Evolutionary conservation across 2,797 vertebrate species (phyloP), one percentile per base, ranked within the genome.

Genomic region (Emys orbicularis): DNA sequence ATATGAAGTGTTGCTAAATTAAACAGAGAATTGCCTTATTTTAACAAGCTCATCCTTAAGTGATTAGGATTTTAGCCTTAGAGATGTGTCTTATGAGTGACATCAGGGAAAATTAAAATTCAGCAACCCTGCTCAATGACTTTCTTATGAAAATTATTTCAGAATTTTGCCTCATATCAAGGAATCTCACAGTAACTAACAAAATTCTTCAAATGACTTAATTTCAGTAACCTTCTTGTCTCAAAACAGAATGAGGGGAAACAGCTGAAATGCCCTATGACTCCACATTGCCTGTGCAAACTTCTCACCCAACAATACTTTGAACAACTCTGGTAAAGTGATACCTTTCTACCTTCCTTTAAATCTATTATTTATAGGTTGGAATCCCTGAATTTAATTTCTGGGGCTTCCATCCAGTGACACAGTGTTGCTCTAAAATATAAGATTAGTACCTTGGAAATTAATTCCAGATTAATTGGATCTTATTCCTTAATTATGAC

Each of bases 1-100:
- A 81, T 1, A 0, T 10, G 37, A 68, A 87, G 6, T 9, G 4
- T 85, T 88, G 83, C 83, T 10, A 29, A 65, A 87, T 59, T 2
- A 57, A 82, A 79, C 5, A 92, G 21, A 12, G 37, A 5, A 59
- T 61, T 79, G 0, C 5, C 79, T 92, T 0, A 8, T 90, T 93
- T 87, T 9, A 59, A 29, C 16, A 65, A 65, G 8, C 21, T 34
- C 61, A n/a, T 65, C 50, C 41, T 13, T 27, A 76, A 57, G 44
- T 23, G 37, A 6, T 81, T 59, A 54, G 5, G 84, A 29, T n/a
- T 27, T 61, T 65, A 11, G 8, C 44, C 61, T 57, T n/a, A 23
- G 9, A 3, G 15, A 68, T 27, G 11, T 8, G 0, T 54, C 29
- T 79, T n/a, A 0, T 0, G 1, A 49, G 0, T 52, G 9, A 2